phyloP scores from a whole-genome alignment of 2,113 vertebrate genomes.

The Saguinus imperator region DNA sequence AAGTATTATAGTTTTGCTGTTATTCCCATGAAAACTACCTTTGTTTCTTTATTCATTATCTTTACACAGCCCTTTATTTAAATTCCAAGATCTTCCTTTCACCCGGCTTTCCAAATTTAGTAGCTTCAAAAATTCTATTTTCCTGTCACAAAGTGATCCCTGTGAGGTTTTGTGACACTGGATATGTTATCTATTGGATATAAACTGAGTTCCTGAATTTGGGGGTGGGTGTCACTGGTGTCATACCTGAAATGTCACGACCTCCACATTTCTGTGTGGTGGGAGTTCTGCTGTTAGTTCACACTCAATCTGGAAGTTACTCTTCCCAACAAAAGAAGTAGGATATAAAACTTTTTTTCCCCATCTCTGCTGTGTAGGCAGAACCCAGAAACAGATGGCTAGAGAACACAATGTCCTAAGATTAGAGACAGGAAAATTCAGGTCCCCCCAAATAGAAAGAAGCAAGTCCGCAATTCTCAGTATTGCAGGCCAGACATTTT shows the following conservation, averaged over 20 bases:
- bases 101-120: conserved; percentile 3
- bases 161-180: not conserved
- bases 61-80: not conserved
- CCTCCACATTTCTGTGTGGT: not conserved
- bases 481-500: conserved; percentile 1
- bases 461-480: conserved; percentile 25
- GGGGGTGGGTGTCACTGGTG: not conserved
- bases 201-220: not conserved
- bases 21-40: not conserved
- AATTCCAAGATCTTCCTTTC: not conserved
- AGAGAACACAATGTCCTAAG: conserved; percentile 62
- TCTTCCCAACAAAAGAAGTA: conserved; percentile 50
- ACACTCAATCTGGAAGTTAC: not conserved
- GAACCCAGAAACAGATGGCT: conserved; percentile 66
- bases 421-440: conserved; percentile 70
- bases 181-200: not conserved
- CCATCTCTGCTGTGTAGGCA: conserved; percentile 55
- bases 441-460: conserved; percentile 58
- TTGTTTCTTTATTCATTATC: not conserved
- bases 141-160: not conserved
- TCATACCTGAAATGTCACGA: not conserved
- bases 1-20: not conserved
- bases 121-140: not conserved
- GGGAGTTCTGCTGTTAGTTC: not conserved
- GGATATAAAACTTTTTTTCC: not conserved